Percentiles rank a stretch among this genome's conserved stretches.
These are phyloP conservation scores for Grallaria varia DNA, from an alignment of 2,113 vertebrate species.

Conservation along the genomic window DNA sequence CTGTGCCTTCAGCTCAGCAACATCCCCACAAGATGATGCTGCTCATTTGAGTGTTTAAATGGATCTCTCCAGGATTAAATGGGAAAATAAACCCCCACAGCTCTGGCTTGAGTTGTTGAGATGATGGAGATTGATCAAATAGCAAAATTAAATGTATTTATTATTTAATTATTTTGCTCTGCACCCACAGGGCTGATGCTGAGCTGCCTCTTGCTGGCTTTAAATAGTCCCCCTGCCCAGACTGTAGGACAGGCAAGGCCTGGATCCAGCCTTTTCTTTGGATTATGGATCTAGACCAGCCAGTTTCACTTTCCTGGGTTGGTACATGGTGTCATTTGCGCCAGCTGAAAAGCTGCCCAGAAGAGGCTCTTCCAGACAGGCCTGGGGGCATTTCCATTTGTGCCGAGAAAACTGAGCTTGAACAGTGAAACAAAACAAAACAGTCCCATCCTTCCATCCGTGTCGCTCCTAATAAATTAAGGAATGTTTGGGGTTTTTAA, in stretches of 20 bases:
- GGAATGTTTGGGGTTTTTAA: not conserved
- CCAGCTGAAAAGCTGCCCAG: not conserved
- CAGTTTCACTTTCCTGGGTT: not conserved
- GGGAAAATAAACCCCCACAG: not conserved
- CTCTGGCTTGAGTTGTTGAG: not conserved
- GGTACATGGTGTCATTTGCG: not conserved
- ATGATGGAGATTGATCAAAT: not conserved
- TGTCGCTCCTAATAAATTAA: not conserved
- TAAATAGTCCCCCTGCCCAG: not conserved
- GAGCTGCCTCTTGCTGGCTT: not conserved
- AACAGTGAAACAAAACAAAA: not conserved
- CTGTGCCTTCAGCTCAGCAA: not conserved
- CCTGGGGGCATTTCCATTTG: not conserved
- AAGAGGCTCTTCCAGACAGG: not conserved
- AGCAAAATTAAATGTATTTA: not conserved
- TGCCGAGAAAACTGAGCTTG: not conserved
- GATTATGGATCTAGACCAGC: not conserved
- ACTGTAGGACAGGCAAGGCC: not conserved
- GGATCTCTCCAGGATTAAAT: not conserved
- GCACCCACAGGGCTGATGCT: rapidly evolving
- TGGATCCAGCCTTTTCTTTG: not conserved
- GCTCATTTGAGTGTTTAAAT: not conserved
- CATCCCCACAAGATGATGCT: not conserved
- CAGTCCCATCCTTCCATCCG: not conserved
- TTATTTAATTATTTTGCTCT: not conserved